phyloP scores from a whole-genome alignment of 1,140 invertebrate genomes.

The Drosophila sp. region DNA sequence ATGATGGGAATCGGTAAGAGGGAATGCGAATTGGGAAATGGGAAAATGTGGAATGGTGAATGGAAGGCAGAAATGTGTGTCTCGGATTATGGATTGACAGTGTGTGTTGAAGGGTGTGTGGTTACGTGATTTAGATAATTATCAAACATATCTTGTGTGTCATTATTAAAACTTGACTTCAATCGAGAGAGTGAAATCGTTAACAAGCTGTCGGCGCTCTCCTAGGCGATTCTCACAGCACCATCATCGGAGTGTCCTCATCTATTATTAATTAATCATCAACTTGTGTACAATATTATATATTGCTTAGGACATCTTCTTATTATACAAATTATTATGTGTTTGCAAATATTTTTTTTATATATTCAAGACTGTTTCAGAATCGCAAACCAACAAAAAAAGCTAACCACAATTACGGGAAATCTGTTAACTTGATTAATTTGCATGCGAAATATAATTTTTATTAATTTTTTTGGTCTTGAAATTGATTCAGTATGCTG shows the following conservation, averaged over 20 bases:
- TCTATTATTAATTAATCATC: too few species aligned
- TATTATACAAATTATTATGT: too few species aligned
- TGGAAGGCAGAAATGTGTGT: neutral
- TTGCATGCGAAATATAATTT: too few species aligned
- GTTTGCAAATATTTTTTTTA: too few species aligned
- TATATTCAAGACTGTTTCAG: too few species aligned
- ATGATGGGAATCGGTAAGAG: conserved; percentile 25
- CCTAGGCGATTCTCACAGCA: conserved; percentile 9
- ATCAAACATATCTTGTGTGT: conserved; percentile 62
- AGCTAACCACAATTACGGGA: too few species aligned
- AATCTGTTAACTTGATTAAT: too few species aligned
- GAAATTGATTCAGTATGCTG: too few species aligned
- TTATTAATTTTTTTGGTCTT: too few species aligned
- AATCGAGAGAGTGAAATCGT: conserved; percentile 6
- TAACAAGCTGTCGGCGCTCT: conserved; percentile 31
- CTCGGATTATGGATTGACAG: neutral
- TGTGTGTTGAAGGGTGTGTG: neutral
- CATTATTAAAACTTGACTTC: conserved; percentile 14
- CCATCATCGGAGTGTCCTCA: neutral
- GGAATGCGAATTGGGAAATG: neutral
- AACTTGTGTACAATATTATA: too few species aligned
- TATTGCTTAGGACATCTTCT: too few species aligned
- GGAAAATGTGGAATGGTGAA: neutral
- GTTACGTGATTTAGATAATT: conserved; percentile 60
- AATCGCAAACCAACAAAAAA: too few species aligned